These are phyloP conservation scores for Lepidurus arcticus DNA, from an alignment of 1,140 invertebrate species.

Conservation along the genomic window DNA sequence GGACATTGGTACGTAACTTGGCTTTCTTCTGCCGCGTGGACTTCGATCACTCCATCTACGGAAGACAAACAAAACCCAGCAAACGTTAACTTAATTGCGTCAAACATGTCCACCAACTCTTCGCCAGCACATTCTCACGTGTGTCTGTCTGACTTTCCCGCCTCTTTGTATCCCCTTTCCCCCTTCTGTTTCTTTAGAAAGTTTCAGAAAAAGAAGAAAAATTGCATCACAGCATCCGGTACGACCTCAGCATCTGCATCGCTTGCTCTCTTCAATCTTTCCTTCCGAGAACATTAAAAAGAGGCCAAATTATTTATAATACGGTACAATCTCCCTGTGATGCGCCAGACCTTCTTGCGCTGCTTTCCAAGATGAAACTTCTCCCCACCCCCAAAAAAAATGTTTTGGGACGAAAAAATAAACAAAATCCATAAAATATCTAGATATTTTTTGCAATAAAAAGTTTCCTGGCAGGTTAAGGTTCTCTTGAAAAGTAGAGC, in stretches of 20 bases:
- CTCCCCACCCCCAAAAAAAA: no score
- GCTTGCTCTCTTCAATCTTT: not conserved
- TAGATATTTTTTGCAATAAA: not conserved
- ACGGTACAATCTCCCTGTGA: no score
- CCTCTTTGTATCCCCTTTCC: not conserved
- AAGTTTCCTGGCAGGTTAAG: not conserved
- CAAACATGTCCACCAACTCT: not conserved
- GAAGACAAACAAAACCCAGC: not conserved
- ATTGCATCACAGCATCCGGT: slow-evolving; percentile 16
- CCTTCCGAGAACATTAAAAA: not conserved
- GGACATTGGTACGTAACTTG: slow-evolving; percentile 13
- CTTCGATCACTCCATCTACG: not conserved
- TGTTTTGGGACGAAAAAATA: not conserved
- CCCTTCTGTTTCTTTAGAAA: not conserved
- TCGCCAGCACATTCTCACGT: not conserved
- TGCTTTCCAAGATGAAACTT: not conserved
- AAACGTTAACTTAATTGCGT: not conserved
- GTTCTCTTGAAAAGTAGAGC: not conserved
- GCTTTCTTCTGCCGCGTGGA: not conserved
- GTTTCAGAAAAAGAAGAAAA: not conserved
- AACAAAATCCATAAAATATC: not conserved
- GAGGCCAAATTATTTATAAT: not conserved
- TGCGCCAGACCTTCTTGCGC: no score
- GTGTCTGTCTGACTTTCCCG: not conserved
- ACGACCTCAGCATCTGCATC: not conserved